These are phyloP conservation scores for Trachymyrmex cornetzi DNA, from an alignment of 1,140 invertebrate genomes.

Conservation along the genomic window DNA sequence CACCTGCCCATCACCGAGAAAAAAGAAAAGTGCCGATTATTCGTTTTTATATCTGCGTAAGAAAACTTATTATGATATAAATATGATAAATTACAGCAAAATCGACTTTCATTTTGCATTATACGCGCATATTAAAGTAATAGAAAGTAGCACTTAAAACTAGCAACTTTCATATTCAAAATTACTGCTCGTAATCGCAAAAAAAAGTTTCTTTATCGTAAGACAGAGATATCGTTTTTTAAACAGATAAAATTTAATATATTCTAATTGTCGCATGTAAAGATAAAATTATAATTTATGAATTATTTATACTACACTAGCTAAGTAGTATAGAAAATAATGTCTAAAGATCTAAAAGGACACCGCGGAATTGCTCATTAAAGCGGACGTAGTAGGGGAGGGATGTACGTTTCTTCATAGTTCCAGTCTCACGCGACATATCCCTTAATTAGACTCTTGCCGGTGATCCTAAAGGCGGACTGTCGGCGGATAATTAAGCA, in stretches of 20 bases:
- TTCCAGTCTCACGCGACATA: constrained; percentile 42
- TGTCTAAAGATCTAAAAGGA: background rate
- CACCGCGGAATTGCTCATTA: constrained; percentile 37
- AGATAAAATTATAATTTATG: background rate
- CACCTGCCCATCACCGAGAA: background rate
- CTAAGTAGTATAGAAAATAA: background rate
- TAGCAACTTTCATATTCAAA: background rate
- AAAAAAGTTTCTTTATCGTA: background rate
- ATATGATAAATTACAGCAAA: background rate
- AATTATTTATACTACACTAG: background rate
- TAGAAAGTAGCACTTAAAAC: constrained; percentile 20
- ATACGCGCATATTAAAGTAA: background rate
- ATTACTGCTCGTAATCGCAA: background rate
- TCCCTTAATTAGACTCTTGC: constrained; percentile 44
- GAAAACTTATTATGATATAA: constrained; percentile 28
- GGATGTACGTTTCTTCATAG: constrained; percentile 19
- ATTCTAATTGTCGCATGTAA: background rate
- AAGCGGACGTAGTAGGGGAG: background rate
- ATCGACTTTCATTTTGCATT: constrained; percentile 10
- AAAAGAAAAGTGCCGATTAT: background rate
- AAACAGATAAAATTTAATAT: background rate
- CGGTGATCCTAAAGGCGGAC: constrained; percentile 32
- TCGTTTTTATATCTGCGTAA: background rate
- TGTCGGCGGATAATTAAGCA: constrained; percentile 52
- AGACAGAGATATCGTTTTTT: background rate